Base-by-base conservation (phyloP, 2,113 vertebrate species). In the Zosterops borbonicus region DNA sequence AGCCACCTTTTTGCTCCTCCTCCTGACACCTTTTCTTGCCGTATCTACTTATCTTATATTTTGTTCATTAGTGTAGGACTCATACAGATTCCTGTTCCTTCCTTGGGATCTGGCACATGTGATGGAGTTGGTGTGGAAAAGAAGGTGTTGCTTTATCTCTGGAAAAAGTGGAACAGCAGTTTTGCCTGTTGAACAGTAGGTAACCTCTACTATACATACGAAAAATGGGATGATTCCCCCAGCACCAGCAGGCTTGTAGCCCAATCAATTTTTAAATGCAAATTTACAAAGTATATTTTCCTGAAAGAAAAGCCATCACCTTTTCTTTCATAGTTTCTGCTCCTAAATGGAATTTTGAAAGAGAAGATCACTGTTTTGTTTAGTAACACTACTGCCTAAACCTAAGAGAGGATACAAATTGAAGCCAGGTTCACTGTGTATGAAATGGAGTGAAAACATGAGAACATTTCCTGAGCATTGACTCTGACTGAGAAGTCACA, bases 81-180 rank as follows among this genome's bases (percentile, higher is more conserved):
- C 49, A 16, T 49, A 47, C 3, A 59, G 21, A 44, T 58, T 85
- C 9, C 10, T 53, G 6, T 69, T 80, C 42, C 23, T 84, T 85
- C 29, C 8, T 56, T 53, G 15, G 10, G 13, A 28, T n/a, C 19
- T 68, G 55, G 17, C 8, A 41, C 17, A 33, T 0, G 0, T 37
- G 39, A 25, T 42, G 24, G 60, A 71, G 14, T 19, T 75, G 33
- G 6, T 47, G 49, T 15, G 17, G 31, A 13, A 83, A 49, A 68
- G 41, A 53, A 29, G 6, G 18, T 84, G 7, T 27, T 75, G 21
- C 12, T 79, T 78, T 82, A 39, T 37, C 22, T 42, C 69, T 41
- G 21, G 29, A 79, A 91, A 81, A 83, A 58, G 16, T 23, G 15
- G 28, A 74, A n/a, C 14, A 56, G 29, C 9, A 68, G 11, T 71